phyloP scores from a whole-genome alignment of 2,113 vertebrate genomes.

The Xiphias gladius region DNA sequence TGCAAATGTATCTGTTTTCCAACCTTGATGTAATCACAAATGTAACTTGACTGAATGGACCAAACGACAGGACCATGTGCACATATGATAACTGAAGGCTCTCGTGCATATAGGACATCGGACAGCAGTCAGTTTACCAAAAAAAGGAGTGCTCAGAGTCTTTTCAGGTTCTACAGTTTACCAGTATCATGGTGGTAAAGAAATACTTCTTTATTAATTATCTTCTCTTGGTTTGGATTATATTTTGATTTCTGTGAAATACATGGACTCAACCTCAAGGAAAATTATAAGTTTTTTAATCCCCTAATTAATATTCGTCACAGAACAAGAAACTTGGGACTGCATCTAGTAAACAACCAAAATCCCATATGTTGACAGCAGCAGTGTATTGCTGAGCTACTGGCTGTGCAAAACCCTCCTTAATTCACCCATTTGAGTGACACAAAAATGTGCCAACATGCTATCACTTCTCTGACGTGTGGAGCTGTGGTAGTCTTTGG shows the following conservation, averaged over 20 bases:
- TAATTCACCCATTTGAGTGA: not conserved
- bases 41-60: slow-evolving; percentile 63
- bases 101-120: slow-evolving; percentile 23
- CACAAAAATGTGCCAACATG: not conserved
- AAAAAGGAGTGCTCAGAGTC: slow-evolving; percentile 6
- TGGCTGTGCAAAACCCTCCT: not conserved
- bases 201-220: not conserved
- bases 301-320: not conserved
- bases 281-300: not conserved
- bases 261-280: not conserved
- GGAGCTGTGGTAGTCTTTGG: not conserved
- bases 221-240: not conserved
- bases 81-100: slow-evolving; percentile 41
- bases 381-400: not conserved
- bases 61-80: slow-evolving; percentile 47
- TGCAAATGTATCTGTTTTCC: slow-evolving; percentile 76
- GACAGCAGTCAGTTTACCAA: not conserved
- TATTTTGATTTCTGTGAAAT: not conserved
- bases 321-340: not conserved
- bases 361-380: not conserved
- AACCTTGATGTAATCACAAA: slow-evolving; percentile 74
- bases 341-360: not conserved
- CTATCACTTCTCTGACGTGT: not conserved
- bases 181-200: not conserved
- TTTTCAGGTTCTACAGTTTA: not conserved